Evolutionary conservation across 1,140 invertebrate species (phyloP).

Genomic region (Drosophila seguyi): DNA sequence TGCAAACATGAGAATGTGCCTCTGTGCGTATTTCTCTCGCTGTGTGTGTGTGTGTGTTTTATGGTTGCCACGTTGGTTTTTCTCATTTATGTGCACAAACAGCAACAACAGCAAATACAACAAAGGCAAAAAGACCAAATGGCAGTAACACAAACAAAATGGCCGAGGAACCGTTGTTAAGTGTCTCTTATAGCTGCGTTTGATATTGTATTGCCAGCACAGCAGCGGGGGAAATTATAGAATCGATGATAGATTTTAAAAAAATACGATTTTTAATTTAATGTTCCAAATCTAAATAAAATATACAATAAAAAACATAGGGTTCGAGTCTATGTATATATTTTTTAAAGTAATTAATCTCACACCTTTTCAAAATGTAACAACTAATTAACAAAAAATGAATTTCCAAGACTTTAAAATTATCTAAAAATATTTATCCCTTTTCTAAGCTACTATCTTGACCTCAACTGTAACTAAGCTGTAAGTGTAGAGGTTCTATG

Average conservation of each 20-base stretch:
- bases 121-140: constrained; percentile 44
- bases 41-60: constrained; percentile 54
- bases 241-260: not conserved
- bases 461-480: not conserved
- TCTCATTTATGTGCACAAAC: constrained; percentile 65
- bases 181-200: constrained; percentile 59
- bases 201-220: constrained; percentile 22
- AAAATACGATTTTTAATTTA: not conserved
- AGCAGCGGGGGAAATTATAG: not conserved
- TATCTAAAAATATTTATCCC: no score
- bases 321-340: no score
- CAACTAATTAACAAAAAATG: not conserved
- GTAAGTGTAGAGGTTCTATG: constrained; percentile 8
- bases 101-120: constrained; percentile 16
- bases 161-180: constrained; percentile 73
- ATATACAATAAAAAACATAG: no score
- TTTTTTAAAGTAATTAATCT: no score
- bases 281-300: accelerated
- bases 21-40: constrained; percentile 19
- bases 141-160: constrained; percentile 53
- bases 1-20: constrained; percentile 71
- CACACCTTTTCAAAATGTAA: no score
- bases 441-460: not conserved
- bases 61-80: constrained; percentile 77
- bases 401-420: not conserved